Conservation (phyloP, 2,113 vertebrate species). For the Xenopus laevis region DNA sequence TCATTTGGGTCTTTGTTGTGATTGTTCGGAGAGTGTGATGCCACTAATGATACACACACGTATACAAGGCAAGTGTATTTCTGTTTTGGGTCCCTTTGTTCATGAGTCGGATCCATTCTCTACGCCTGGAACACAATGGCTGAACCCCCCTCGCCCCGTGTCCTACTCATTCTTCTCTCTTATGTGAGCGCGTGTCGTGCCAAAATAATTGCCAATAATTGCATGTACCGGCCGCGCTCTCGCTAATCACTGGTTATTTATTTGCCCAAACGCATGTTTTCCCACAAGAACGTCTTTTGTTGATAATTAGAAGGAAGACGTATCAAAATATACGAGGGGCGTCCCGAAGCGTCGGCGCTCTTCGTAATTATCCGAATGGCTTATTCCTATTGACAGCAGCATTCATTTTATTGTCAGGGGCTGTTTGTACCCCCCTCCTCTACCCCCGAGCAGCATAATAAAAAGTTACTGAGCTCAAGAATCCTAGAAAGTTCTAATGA, state of each 20-base stretch:
- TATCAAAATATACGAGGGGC: conserved; percentile 11
- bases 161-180: background rate
- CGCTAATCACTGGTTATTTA: conserved; percentile 25
- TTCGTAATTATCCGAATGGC: conserved; percentile 4
- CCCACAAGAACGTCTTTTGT: conserved; percentile 22
- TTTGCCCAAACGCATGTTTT: conserved; percentile 21
- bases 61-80: too few species aligned
- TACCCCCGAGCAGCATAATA: too few species aligned
- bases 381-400: conserved; percentile 8
- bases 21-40: background rate
- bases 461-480: too few species aligned
- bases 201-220: conserved; percentile 38
- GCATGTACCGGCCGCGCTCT: background rate
- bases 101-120: background rate
- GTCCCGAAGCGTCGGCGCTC: background rate
- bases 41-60: conserved; percentile 14
- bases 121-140: too few species aligned
- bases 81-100: conserved; percentile 29
- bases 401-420: background rate
- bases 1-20: too few species aligned
- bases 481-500: too few species aligned
- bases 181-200: background rate
- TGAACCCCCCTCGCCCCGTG: too few species aligned
- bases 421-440: too few species aligned
- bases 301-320: conserved; percentile 33